Evolutionary conservation across 2,888 invertebrate species (phyloP).

Genomic region (Scrobipalpa costella): DNA sequence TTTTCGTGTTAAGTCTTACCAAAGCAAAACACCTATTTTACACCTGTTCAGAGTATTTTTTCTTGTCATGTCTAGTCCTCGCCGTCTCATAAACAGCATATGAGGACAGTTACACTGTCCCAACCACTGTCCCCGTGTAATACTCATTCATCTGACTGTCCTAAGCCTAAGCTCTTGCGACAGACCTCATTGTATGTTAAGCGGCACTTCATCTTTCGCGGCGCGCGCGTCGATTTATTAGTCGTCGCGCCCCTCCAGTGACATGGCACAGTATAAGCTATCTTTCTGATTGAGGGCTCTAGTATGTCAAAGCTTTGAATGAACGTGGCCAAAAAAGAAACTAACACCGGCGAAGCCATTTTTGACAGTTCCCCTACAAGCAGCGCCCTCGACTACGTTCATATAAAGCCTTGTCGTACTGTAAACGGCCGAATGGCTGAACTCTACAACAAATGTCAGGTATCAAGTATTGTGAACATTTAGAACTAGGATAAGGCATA

Average conservation of each 20-base stretch:
- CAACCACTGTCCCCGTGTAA: conserved; percentile 20
- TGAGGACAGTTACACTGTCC: neutral
- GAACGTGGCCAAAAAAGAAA: neutral
- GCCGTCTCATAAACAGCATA: neutral
- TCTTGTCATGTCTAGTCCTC: neutral
- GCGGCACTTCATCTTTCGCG: conserved; percentile 78
- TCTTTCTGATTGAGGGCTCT: conserved; percentile 34
- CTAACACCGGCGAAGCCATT: too few relatives aligned
- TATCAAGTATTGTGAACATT: too few relatives aligned
- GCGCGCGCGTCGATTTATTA: conserved; percentile 72
- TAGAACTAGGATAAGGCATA: too few relatives aligned
- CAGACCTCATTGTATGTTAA: conserved; percentile 79
- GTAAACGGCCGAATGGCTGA: too few relatives aligned
- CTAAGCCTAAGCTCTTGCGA: conserved; percentile 62
- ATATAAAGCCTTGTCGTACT: too few relatives aligned
- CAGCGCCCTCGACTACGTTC: too few relatives aligned
- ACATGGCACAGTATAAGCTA: conserved; percentile 47
- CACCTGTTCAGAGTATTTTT: too few relatives aligned
- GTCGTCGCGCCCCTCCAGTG: conserved; percentile 71
- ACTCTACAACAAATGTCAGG: too few relatives aligned
- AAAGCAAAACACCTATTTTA: too few relatives aligned
- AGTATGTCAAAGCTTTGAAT: neutral
- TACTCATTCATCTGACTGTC: conserved; percentile 41
- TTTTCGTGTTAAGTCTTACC: too few relatives aligned
- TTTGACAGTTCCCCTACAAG: too few relatives aligned